Evolutionary conservation across 1,140 invertebrate species (phyloP).

Genomic region (Whitmania pigra): DNA sequence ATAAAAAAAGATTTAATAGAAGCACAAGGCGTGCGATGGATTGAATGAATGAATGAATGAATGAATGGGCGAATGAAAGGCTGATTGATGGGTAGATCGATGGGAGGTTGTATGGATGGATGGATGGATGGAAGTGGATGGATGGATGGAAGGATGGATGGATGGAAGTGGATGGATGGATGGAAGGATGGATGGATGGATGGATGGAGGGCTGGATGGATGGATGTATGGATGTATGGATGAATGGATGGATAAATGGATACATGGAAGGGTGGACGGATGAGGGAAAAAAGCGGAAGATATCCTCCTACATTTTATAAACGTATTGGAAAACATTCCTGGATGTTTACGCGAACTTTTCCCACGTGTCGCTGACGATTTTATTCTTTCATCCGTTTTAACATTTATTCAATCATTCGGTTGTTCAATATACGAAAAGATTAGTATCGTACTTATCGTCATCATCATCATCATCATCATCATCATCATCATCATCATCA

Average conservation of each 20-base stretch:
- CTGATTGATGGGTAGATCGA: slow-evolving; percentile 17
- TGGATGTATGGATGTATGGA: too few species aligned
- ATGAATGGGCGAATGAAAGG: slow-evolving; percentile 10
- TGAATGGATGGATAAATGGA: too few species aligned
- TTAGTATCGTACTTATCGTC: too few species aligned
- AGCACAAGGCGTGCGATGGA: neutral
- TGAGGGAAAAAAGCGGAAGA: too few species aligned
- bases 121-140: neutral
- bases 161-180: slow-evolving; percentile 3
- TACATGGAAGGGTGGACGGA: too few species aligned
- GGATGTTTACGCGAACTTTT: neutral
- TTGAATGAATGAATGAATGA: slow-evolving; percentile 19
- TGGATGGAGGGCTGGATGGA: neutral
- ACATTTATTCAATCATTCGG: neutral
- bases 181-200: slow-evolving; percentile 11
- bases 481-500: neutral
- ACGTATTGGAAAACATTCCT: neutral
- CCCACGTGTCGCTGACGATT: neutral
- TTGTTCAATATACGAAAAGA: neutral
- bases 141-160: slow-evolving; percentile 13
- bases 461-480: too few species aligned
- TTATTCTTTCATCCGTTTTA: neutral
- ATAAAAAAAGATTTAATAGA: neutral
- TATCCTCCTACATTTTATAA: neutral
- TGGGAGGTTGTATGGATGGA: neutral